Conservation (phyloP, 2,113 vertebrate genomes). For the Ia io region DNA sequence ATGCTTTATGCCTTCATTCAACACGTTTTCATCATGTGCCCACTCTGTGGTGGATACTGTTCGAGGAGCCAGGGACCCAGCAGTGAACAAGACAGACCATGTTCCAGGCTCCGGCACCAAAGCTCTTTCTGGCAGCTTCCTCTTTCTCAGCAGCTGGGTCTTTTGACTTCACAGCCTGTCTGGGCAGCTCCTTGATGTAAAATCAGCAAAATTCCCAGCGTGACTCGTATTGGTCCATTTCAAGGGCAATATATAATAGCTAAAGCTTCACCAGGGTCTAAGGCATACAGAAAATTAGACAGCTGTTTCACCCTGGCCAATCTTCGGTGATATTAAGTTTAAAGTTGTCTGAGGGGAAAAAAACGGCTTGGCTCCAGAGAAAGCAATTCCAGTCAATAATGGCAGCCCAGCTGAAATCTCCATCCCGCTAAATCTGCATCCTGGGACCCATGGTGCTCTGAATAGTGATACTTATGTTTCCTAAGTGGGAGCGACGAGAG, state of each 20-base stretch:
- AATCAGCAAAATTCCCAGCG: slow-evolving; percentile 16
- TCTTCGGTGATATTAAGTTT: neutral
- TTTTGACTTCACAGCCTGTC: slow-evolving; percentile 26
- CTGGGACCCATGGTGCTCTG: neutral
- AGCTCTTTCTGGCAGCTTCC: slow-evolving; percentile 33
- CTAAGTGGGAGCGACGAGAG: neutral
- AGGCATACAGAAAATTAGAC: neutral
- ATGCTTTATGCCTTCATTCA: neutral
- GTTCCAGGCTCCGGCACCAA: neutral
- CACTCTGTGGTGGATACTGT: neutral
- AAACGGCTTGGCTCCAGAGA: neutral
- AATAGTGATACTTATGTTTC: neutral
- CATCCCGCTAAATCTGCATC: slow-evolving; percentile 11
- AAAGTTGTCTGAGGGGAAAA: neutral
- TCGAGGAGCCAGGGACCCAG: slow-evolving; percentile 34
- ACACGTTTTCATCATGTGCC: neutral
- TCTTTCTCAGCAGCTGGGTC: slow-evolving; percentile 38
- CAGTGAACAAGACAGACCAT: slow-evolving; percentile 24
- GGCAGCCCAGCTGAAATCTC: slow-evolving; percentile 26
- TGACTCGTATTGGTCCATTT: neutral
- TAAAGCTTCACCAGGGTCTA: neutral
- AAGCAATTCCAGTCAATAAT: slow-evolving; percentile 8
- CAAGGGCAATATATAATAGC: neutral
- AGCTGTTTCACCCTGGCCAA: neutral
- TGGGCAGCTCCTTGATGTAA: neutral